A percentile compares a stretch with the other conserved stretches of the same genome.
phyloP scores from a whole-genome alignment of 2,113 vertebrate species.

The Macquaria ambigua region DNA sequence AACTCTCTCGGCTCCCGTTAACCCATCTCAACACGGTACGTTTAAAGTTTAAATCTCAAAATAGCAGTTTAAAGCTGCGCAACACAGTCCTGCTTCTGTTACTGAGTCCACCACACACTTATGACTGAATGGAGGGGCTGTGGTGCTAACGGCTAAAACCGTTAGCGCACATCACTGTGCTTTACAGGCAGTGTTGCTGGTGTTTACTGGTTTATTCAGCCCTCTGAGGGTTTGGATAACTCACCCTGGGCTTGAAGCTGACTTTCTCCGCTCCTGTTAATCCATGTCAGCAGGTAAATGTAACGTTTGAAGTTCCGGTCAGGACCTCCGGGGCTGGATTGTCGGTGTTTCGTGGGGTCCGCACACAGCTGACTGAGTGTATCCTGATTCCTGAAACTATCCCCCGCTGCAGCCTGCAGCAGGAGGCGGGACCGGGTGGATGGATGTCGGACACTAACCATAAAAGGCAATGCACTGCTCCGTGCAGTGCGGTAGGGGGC shows the following conservation, averaged over 20 bases:
- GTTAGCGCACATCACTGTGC: constrained; percentile 9
- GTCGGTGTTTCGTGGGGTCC: background rate
- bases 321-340: background rate
- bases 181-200: background rate
- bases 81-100: background rate
- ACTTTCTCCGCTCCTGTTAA: background rate
- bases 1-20: background rate
- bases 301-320: background rate
- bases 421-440: constrained; percentile 21
- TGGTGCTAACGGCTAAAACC: constrained; percentile 14
- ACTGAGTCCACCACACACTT: background rate
- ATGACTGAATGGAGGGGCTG: background rate
- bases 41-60: background rate
- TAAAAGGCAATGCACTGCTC: background rate
- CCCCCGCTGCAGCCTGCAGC: constrained; percentile 3
- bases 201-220: too few species aligned
- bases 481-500: background rate
- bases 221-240: background rate
- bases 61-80: background rate
- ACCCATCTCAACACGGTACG: background rate
- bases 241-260: background rate
- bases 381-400: constrained; percentile 38
- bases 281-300: constrained; percentile 15
- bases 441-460: background rate
- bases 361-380: background rate